Evolutionary conservation across 35 echinoderm and acorn worm genomes (phyloP).

Genomic region (Patiria miniata): DNA sequence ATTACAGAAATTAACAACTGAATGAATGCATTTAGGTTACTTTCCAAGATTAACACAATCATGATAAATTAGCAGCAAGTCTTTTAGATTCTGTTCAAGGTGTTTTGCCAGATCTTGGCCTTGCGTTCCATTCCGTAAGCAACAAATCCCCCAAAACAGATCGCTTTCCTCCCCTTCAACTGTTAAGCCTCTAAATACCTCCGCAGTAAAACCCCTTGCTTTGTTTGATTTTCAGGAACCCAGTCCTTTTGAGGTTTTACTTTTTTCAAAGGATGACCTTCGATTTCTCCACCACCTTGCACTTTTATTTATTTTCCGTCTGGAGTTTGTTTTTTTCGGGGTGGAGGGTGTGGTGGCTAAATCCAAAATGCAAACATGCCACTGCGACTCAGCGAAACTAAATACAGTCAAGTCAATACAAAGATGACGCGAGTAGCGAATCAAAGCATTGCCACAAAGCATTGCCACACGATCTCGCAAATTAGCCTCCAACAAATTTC

Average conservation of each 20-base stretch:
- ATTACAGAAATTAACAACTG: too few relatives aligned
- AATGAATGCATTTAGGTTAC: too few relatives aligned
- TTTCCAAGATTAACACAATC: too few relatives aligned
- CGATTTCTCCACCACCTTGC: background rate
- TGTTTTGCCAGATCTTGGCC: too few relatives aligned
- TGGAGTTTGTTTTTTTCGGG: background rate
- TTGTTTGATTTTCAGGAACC: background rate
- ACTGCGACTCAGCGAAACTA: background rate
- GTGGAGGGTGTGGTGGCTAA: background rate
- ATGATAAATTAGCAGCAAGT: too few relatives aligned
- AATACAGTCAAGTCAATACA: background rate
- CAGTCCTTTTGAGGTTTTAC: background rate
- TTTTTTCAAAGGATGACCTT: background rate
- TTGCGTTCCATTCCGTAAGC: too few relatives aligned
- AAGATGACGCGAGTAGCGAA: background rate
- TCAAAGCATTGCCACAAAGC: too few relatives aligned
- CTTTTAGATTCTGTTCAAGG: too few relatives aligned
- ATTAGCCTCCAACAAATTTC: too few relatives aligned
- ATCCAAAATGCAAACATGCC: conserved; percentile 7
- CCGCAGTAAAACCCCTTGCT: background rate
- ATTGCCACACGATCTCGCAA: too few relatives aligned
- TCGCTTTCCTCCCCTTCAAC: too few relatives aligned
- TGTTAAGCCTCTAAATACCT: background rate
- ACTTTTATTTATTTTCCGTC: conserved; percentile 24
- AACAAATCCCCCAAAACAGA: too few relatives aligned